A percentile compares a stretch with the other conserved stretches of the same genome.
These are phyloP conservation scores for Embiotoca jacksoni DNA, from an alignment of 2,113 vertebrate genomes.

Conservation along the genomic window DNA sequence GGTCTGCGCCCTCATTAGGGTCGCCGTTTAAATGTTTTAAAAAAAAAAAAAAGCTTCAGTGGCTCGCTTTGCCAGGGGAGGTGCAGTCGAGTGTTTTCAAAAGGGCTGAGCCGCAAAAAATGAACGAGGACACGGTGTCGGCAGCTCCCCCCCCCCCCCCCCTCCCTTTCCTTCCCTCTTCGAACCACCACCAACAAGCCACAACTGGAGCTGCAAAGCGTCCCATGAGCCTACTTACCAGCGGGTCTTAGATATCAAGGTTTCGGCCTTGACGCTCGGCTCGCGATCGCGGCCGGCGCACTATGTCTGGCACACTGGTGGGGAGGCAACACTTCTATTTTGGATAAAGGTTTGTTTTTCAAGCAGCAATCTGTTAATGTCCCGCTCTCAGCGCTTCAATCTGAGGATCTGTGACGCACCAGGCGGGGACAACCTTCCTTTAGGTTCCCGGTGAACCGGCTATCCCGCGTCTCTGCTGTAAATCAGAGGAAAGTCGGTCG, in stretches of 20 bases:
- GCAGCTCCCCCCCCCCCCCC: conserved; percentile 19
- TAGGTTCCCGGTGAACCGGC: conserved; percentile 47
- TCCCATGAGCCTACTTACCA: conserved; percentile 55
- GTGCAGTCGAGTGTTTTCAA: conserved; percentile 7
- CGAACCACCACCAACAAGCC: conserved; percentile 34
- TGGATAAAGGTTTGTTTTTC: conserved; percentile 80
- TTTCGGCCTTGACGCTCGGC: conserved; percentile 57
- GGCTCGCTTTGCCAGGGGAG: neutral
- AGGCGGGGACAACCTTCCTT: conserved; percentile 63
- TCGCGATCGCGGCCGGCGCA: conserved; percentile 46
- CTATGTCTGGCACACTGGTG: conserved; percentile 59
- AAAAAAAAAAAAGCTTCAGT: conserved; percentile 25
- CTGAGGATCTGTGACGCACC: conserved; percentile 47
- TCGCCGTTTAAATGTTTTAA: conserved; percentile 34
- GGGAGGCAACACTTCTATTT: conserved; percentile 80
- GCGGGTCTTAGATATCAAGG: conserved; percentile 62
- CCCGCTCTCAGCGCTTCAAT: conserved; percentile 53
- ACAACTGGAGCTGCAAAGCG: conserved; percentile 37
- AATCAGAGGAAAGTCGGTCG: conserved; percentile 48
- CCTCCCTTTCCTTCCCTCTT: conserved; percentile 16
- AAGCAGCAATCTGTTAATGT: conserved; percentile 71
- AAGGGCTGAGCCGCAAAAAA: conserved; percentile 22
- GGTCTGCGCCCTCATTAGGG: conserved; percentile 31
- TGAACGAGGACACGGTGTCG: conserved; percentile 29
- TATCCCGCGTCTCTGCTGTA: conserved; percentile 7